Evolutionary conservation across 2,888 invertebrate genomes (phyloP).

Genomic region (Xestobium rufovillosum): DNA sequence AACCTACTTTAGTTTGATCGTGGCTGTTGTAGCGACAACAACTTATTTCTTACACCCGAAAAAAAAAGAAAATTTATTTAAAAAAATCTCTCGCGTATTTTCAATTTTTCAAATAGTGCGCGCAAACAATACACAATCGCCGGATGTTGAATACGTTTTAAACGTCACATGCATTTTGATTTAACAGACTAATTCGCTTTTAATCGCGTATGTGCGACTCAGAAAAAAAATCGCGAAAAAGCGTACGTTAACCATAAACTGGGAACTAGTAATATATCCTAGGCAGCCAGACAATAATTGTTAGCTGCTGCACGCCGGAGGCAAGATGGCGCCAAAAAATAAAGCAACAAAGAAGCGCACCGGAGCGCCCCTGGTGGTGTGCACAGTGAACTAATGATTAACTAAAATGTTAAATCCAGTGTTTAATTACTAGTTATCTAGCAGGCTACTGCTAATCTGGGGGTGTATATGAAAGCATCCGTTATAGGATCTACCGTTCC

Average conservation of each 20-base stretch:
- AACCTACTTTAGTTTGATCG: slow-evolving; percentile 43
- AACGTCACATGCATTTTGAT: no score
- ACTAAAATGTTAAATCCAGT: slow-evolving; percentile 36
- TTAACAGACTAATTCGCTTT: slow-evolving; percentile 31
- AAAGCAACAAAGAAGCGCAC: slow-evolving; percentile 28
- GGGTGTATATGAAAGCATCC: slow-evolving; percentile 24
- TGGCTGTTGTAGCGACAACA: slow-evolving; percentile 39
- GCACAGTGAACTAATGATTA: slow-evolving; percentile 40
- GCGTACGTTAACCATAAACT: background rate
- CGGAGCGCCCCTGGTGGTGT: slow-evolving; percentile 33
- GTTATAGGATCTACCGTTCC: slow-evolving; percentile 24
- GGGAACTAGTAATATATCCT: slow-evolving; percentile 36
- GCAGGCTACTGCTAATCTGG: slow-evolving; percentile 34
- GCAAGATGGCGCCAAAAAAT: slow-evolving; percentile 43
- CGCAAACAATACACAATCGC: slow-evolving; percentile 1
- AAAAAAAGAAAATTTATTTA: background rate
- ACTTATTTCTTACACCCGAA: slow-evolving; percentile 21
- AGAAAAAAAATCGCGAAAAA: background rate
- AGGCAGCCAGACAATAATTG: slow-evolving; percentile 40
- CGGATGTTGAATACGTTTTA: no score
- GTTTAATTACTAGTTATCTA: slow-evolving; percentile 38
- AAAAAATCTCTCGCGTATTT: slow-evolving; percentile 2
- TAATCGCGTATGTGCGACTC: slow-evolving; percentile 24
- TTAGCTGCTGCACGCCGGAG: slow-evolving; percentile 35
- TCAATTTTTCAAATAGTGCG: slow-evolving; percentile 3